Evolutionary conservation across 2,797 vertebrate species (phyloP).

Genomic region (Muscicapa comitata): DNA sequence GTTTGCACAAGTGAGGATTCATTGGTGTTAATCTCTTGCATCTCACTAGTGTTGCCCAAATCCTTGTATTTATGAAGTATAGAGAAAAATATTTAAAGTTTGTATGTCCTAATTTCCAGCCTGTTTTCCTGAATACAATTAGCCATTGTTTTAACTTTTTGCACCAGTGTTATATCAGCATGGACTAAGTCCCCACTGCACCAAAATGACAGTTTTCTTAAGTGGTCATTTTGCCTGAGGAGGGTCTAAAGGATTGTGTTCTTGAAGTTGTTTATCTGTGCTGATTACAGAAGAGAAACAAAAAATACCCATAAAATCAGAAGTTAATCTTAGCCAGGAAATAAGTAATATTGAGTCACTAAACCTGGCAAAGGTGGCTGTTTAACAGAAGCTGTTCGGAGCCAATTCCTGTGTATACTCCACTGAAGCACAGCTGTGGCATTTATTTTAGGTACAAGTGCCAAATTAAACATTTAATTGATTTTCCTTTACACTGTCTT

Average conservation of each 20-base stretch:
- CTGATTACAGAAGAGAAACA: slow-evolving; percentile 23
- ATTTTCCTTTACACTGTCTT: slow-evolving; percentile 14
- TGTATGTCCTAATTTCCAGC: not conserved
- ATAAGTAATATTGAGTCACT: slow-evolving; percentile 31
- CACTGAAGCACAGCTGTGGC: not conserved
- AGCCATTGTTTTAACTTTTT: not conserved
- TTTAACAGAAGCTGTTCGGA: slow-evolving; percentile 17
- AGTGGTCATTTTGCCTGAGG: not conserved
- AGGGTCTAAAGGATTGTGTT: not conserved
- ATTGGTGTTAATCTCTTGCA: not conserved
- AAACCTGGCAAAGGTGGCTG: slow-evolving; percentile 25
- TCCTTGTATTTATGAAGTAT: slow-evolving; percentile 4
- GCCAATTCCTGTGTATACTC: slow-evolving; percentile 14
- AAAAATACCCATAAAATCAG: slow-evolving; percentile 19
- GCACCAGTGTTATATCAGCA: not conserved
- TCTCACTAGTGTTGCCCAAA: not conserved
- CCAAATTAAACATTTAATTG: slow-evolving; percentile 52
- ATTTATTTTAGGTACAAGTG: slow-evolving; percentile 30
- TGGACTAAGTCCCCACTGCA: not conserved
- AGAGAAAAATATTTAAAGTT: slow-evolving; percentile 24
- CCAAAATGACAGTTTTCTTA: not conserved
- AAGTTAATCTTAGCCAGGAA: slow-evolving; percentile 40
- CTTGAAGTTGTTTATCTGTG: slow-evolving; percentile 31
- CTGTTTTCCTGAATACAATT: slow-evolving; percentile 4
- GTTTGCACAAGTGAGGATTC: not conserved